Evolutionary conservation across 2,797 vertebrate genomes (phyloP), one percentile per base, ranked within the genome.

Genomic region (Hyperoplus lanceolatus): DNA sequence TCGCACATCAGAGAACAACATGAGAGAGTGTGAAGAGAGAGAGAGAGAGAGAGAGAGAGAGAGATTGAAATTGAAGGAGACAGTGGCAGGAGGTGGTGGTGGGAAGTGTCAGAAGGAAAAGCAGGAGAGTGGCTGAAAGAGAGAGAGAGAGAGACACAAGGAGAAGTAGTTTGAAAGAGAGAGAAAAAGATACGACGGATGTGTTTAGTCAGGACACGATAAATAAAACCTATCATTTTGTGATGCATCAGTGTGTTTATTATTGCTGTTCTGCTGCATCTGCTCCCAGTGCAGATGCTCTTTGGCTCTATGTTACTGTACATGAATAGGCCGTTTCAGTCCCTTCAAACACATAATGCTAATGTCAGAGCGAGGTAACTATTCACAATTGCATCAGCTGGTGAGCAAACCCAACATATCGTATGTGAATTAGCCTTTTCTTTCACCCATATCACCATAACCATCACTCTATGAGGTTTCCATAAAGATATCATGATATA

Each of bases 161-260:
- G 49, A 61, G 45, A 76, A 79, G 69, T 1, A 3, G 36, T 6
- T 9, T 13, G 10, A 42, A 7, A 48, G 38, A 65, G 16, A 58
- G 48, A 77, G 16, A 48, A 39, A 48, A 60, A 18, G 6, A 48
- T 13, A 70, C 58, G 64, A 65, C 14, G 48, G 18, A 56, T 67
- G 50, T 36, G 43, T 79, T 76, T n/a, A 51, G 56, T 77, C 57
- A 67, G 41, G 49, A 46, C 55, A 74, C 21, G 48, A 64, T 85
- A 66, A 92, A 92, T 91, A 92, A 92, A 92, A 88, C 62, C 29
- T 48, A 67, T 13, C 53, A 75, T 85, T 64, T 73, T 81, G 43
- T 81, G 71, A 81, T 72, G 78, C 75, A 84, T 80, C 38, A 41
- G 15, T 82, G 72, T 85, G 66, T 80, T 83, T 77, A 9, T 86